These are phyloP conservation scores for Actinernus sp. DNA, from an alignment of 92 coral and sea anemone genomes.

Conservation along the genomic window DNA sequence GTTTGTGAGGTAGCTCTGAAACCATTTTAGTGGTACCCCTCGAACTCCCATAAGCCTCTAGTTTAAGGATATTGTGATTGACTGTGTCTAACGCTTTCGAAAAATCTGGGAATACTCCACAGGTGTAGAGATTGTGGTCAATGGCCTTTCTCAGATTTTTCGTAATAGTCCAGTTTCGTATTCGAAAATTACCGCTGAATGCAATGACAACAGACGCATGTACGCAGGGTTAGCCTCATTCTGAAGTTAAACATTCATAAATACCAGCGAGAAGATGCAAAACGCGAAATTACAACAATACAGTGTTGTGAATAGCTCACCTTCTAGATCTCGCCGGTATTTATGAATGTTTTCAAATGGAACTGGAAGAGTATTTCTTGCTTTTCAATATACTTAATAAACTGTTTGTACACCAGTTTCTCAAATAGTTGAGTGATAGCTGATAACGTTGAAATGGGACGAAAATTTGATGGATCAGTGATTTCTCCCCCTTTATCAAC, in stretches of 20 bases:
- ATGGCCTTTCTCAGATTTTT: constrained; percentile 22
- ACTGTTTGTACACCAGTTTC: constrained; percentile 40
- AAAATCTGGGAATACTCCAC: constrained; percentile 50
- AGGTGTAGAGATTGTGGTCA: constrained; percentile 16
- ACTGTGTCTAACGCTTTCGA: constrained; percentile 34
- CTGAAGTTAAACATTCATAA: no score
- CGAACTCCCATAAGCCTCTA: not conserved
- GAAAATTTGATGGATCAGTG: no score
- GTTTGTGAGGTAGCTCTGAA: constrained; percentile 17
- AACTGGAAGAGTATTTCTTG: constrained; percentile 4
- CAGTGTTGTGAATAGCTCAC: no score
- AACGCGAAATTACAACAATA: no score
- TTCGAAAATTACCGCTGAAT: no score
- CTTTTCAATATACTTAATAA: constrained; percentile 36
- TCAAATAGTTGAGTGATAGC: constrained; percentile 47
- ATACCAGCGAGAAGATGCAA: no score
- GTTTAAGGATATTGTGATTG: not conserved
- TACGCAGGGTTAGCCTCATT: no score
- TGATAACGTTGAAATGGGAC: constrained; percentile 58
- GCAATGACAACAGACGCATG: no score
- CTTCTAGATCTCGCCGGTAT: no score
- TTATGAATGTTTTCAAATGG: no score
- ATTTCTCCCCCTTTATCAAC: constrained; percentile 36
- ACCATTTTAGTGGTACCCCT: constrained; percentile 34
- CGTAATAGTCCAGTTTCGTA: no score